Evolutionary conservation across 2,113 vertebrate genomes (phyloP).

Genomic region (Rhinopomastus cyanomelas): DNA sequence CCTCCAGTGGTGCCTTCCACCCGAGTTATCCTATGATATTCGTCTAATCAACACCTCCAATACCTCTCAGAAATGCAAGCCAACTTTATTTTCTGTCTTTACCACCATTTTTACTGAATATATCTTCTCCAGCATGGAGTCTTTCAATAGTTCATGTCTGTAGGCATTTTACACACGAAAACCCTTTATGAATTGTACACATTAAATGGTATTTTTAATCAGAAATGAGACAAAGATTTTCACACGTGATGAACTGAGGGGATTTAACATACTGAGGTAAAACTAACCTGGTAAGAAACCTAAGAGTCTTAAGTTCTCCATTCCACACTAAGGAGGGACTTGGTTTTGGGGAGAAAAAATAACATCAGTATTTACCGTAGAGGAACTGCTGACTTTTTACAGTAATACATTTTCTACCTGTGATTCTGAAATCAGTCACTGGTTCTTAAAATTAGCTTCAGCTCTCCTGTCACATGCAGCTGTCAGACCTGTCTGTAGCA

Average conservation of each 20-base stretch:
- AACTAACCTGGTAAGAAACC: neutral
- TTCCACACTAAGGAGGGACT: neutral
- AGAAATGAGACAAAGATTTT: neutral
- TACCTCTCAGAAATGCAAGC: neutral
- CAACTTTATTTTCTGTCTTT: neutral
- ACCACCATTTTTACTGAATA: neutral
- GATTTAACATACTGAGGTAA: neutral
- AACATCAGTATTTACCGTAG: neutral
- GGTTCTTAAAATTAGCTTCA: neutral
- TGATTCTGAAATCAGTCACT: neutral
- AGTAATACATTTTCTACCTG: neutral
- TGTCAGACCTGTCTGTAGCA: accelerated
- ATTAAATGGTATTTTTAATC: neutral
- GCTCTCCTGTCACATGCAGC: neutral
- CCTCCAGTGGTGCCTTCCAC: neutral
- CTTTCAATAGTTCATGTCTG: neutral
- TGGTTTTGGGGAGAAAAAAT: no score
- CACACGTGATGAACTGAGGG: neutral
- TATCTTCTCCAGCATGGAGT: neutral
- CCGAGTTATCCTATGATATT: neutral
- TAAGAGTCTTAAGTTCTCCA: neutral
- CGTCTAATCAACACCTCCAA: neutral
- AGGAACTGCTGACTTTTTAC: neutral
- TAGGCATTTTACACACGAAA: neutral
- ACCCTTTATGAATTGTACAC: neutral